Conservation (phyloP, 2,888 invertebrate species). For the Tillus elongatus region DNA sequence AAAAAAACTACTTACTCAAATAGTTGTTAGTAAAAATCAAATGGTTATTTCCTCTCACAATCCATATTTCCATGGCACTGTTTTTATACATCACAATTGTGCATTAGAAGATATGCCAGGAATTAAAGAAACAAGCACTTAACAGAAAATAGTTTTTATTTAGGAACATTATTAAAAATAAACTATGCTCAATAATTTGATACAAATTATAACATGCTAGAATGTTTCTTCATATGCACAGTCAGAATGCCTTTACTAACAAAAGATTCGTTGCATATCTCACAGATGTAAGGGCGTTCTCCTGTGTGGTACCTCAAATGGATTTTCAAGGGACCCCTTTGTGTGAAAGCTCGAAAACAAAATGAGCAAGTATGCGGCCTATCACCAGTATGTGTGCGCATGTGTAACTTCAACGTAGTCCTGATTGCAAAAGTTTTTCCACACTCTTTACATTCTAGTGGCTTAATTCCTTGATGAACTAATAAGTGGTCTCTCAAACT, state of each 20-base stretch:
- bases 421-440: constrained; percentile 34
- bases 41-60: no score
- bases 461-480: constrained; percentile 38
- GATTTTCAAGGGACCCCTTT: constrained; percentile 21
- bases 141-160: no score
- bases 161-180: no score
- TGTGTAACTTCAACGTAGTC: constrained; percentile 36
- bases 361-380: constrained; percentile 21
- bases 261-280: constrained; percentile 28
- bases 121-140: no score
- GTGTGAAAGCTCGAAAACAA: constrained; percentile 23
- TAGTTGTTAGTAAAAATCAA: no score
- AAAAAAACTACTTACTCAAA: no score
- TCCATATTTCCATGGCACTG: no score
- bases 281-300: constrained; percentile 45
- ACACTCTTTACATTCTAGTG: constrained; percentile 37
- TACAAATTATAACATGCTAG: no score
- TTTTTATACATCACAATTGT: no score
- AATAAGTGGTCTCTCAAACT: constrained; percentile 32
- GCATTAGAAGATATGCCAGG: no score
- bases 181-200: no score
- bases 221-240: constrained; percentile 26
- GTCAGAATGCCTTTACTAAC: constrained; percentile 28
- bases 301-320: constrained; percentile 36
- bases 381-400: constrained; percentile 42